Evolutionary conservation across 2,888 invertebrate genomes (phyloP), one percentile per base, ranked within the genome.

Genomic region (Azorinus chamasolen): DNA sequence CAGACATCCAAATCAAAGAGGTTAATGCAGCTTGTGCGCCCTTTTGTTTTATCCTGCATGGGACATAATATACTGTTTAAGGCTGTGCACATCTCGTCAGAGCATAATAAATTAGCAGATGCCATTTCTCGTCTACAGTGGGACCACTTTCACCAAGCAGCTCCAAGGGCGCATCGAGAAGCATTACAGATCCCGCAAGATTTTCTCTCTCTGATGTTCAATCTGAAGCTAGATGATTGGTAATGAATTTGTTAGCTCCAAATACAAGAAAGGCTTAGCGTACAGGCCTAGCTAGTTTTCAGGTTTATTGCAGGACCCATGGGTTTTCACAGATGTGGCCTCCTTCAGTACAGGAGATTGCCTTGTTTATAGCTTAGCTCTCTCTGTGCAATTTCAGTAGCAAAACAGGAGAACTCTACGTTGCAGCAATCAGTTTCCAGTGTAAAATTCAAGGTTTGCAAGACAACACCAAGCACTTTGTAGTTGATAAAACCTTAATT

Each of bases 71-170:
- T 24, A 10, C 12, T 51, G 27, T 10, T 51, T 16, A 51, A 24
- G n/a, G 51, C 25, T 10, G 24, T 51, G 1, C 51, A 51, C 27
- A 51, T 51, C n/a, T 24, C 24, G 16, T 24, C 25, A 16, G 27
- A 51, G 27, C 18, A 20, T 12, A 20, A 51, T n/a, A 6, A 20
- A 10, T 25, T 51, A 16, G 22, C 51, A 10, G 51, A 51, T 51
- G 51, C 51, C 12, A 25, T 24, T 16, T 25, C 25, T 51, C 25
- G 51, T 51, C 27, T 51, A 25, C 51, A 51, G 51, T 51, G 51
- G 51, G 51, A 20, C 51, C 24, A 24, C 24, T 24, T 24, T 14
- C n/a, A n/a, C n/a, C n/a, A n/a, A n/a, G n/a, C n/a, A n/a, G n/a
- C n/a, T n/a, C n/a, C n/a, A n/a, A n/a, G n/a, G n/a, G n/a, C n/a